Base-by-base conservation (phyloP, 2,888 invertebrate species). In the Agrotis segetum region DNA sequence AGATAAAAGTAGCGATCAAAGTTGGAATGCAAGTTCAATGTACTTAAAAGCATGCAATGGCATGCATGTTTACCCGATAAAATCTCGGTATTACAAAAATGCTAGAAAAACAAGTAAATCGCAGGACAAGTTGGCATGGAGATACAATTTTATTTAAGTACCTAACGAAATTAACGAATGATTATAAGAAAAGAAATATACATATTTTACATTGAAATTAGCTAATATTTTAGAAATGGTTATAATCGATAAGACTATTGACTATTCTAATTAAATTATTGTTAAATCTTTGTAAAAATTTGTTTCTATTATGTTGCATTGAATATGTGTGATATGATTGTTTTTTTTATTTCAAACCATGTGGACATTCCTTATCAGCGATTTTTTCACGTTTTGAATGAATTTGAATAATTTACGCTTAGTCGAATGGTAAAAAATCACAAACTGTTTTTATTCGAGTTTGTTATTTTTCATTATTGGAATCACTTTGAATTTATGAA, bases 401-500 rank as follows among this genome's bases (percentile, higher is more conserved):
- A 29, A 29, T 5, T 47, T 1, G 9, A 67, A 44, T 44, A 19
- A 44, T n/a, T 21, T 7, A 21, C 5, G 16, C 16, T 50, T 0
- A 13, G 50, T 34, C 11, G 17, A 59, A 59, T 5, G 9, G 2
- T 5, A 52, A 60, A 49, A 40, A 40, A 11, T 1, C 11, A 40
- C 40, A 9, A 40, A 11, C 40, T 40, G 17, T 59, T 40, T 29
- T n/a, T 52, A 59, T 40, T 40, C 19, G 5, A 71, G n/a, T 71
- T 44, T 14, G 24, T 61, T 40, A 19, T 24, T 24, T 17, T 16
- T 14, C n/a, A 52, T 34, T 21, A 21, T 13, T 24, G 6, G 9
- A 13, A 59, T n/a, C 19, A 58, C 40, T 73, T 21, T 29, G 47
- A 73, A 50, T 50, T 61, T 24, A 68, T 65, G 13, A 21, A 61